Percentiles rank a stretch among this genome's conserved stretches.
Conservation (phyloP, 1,140 invertebrate species). For the Meloidogyne hapla region DNA sequence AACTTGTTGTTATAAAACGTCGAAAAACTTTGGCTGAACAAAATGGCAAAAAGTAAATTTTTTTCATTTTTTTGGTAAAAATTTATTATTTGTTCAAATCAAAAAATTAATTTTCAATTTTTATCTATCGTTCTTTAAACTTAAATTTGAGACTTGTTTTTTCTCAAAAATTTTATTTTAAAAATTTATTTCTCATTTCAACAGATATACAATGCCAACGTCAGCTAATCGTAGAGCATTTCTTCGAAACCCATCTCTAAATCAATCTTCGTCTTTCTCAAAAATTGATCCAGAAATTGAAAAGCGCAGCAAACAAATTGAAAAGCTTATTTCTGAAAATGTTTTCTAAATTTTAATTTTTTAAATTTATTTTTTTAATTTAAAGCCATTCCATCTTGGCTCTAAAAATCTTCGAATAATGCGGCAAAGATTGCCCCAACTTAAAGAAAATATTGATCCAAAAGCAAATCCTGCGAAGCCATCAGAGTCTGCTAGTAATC, state of each 20-base stretch:
- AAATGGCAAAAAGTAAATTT: not conserved
- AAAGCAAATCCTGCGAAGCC: not conserved
- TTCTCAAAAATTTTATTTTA: not conserved
- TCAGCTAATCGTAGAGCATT: not conserved
- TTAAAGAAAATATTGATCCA: conserved; percentile 11
- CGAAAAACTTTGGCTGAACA: not conserved
- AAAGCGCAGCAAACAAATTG: conserved; percentile 3
- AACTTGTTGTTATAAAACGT: conserved; percentile 32
- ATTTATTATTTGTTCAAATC: too few relatives aligned
- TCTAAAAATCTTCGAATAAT: conserved; percentile 10
- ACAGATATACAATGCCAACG: conserved; percentile 1
- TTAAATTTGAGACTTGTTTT: too few relatives aligned
- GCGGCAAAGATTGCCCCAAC: not conserved
- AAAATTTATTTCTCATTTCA: not conserved
- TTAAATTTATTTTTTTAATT: not conserved
- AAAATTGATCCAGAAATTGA: not conserved
- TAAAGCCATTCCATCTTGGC: conserved; percentile 4
- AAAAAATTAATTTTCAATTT: too few relatives aligned
- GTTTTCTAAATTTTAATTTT: not conserved
- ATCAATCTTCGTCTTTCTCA: not conserved
- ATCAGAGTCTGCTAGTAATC: not conserved
- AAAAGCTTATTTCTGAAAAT: conserved; percentile 22
- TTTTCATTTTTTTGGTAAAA: not conserved
- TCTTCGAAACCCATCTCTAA: not conserved
- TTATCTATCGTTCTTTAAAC: too few relatives aligned